Percentiles rank a stretch among this genome's conserved stretches.
These are phyloP conservation scores for Acanthopagrus latus DNA, from an alignment of 2,797 vertebrate genomes.

Conservation along the genomic window DNA sequence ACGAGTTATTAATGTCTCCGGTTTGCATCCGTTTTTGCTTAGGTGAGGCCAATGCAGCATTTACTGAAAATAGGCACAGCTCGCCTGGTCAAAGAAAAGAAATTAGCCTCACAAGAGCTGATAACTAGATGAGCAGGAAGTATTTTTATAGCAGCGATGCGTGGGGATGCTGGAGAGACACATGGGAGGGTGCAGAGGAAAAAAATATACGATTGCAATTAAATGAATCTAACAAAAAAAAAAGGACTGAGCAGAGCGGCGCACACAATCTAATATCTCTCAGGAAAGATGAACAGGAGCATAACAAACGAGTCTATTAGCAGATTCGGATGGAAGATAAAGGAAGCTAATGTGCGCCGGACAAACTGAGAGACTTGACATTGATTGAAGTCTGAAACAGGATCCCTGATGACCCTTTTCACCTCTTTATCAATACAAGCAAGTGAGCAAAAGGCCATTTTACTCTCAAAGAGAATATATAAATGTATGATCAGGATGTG, in stretches of 20 bases:
- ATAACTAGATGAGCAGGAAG: slow-evolving; percentile 45
- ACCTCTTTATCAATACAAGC: slow-evolving; percentile 29
- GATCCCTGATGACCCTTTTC: slow-evolving; percentile 20
- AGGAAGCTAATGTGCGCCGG: neutral
- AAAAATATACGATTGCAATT: slow-evolving; percentile 49
- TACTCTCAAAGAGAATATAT: slow-evolving; percentile 1
- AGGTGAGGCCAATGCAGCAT: slow-evolving; percentile 42
- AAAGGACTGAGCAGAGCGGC: neutral
- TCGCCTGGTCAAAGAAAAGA: slow-evolving; percentile 47
- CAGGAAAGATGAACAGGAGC: slow-evolving; percentile 1
- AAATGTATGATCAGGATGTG: slow-evolving; percentile 1
- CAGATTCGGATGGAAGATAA: neutral
- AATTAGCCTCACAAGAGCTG: slow-evolving; percentile 63
- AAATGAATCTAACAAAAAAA: slow-evolving; percentile 28
- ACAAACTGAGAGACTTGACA: slow-evolving; percentile 1
- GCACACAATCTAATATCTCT: slow-evolving; percentile 2
- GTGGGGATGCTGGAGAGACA: slow-evolving; percentile 17
- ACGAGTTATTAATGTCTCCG: slow-evolving; percentile 59
- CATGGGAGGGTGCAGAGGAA: slow-evolving; percentile 9
- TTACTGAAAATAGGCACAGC: slow-evolving; percentile 49
- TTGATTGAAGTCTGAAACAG: slow-evolving; percentile 30
- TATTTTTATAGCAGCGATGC: slow-evolving; percentile 46
- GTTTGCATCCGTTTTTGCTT: slow-evolving; percentile 38
- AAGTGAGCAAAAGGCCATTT: slow-evolving; percentile 10
- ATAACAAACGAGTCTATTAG: neutral